phyloP scores from a whole-genome alignment of 1,140 invertebrate species.

The Popillia japonica region DNA sequence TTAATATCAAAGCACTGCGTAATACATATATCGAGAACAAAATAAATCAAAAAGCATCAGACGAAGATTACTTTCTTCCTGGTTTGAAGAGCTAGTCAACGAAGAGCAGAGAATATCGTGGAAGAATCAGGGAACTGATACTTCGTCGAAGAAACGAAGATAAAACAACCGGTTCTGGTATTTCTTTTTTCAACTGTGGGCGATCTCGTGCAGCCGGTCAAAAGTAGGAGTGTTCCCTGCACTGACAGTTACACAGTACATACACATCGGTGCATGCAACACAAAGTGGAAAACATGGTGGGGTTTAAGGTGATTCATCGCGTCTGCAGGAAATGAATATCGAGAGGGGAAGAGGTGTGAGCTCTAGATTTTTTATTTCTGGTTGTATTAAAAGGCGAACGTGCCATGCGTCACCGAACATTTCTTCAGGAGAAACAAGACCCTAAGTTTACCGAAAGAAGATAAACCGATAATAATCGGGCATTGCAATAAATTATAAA shows the following conservation, averaged over 20 bases:
- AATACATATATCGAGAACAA: not conserved
- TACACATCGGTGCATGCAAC: not conserved
- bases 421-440: not conserved
- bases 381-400: conserved; percentile 27
- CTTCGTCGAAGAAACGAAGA: conserved; percentile 10
- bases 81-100: not conserved
- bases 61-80: not conserved
- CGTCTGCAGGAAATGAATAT: conserved; percentile 23
- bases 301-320: conserved; percentile 14
- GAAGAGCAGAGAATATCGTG: not conserved
- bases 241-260: conserved; percentile 27
- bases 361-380: conserved; percentile 24
- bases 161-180: conserved; percentile 19
- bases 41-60: not conserved
- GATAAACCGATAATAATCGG: not conserved
- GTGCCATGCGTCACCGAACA: not conserved
- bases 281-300: not conserved
- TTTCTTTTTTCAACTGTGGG: conserved; percentile 22
- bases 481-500: not conserved
- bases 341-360: conserved; percentile 22
- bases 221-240: conserved; percentile 24
- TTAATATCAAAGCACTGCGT: not conserved
- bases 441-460: not conserved
- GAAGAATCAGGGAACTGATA: not conserved
- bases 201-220: conserved; percentile 33